A percentile compares a stretch with the other conserved stretches of the same genome.
Evolutionary conservation across 2,113 vertebrate species (phyloP).

Genomic region (Caranx ignobilis): DNA sequence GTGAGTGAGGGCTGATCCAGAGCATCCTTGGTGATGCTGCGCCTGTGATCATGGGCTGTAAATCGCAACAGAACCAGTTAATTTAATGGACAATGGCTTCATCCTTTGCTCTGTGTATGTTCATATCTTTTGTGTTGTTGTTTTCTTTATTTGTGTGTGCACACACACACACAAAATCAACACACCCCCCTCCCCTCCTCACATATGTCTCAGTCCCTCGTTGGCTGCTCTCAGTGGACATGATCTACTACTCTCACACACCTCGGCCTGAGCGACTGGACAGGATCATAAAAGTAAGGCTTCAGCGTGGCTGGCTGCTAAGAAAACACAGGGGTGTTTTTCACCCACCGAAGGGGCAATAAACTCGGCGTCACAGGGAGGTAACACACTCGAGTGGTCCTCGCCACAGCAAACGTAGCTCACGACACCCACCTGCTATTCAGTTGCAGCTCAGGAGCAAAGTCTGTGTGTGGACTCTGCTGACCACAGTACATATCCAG

Average conservation of each 20-base stretch:
- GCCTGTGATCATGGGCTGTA: constrained; percentile 50
- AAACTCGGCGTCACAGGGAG: constrained; percentile 56
- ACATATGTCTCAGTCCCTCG: constrained; percentile 37
- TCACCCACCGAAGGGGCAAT: constrained; percentile 70
- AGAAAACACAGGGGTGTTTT: constrained; percentile 71
- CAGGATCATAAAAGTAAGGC: constrained; percentile 67
- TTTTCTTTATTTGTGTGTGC: constrained; percentile 25
- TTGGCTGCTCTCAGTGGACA: constrained; percentile 45
- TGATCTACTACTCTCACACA: constrained; percentile 59
- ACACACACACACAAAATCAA: constrained; percentile 14
- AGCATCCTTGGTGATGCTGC: constrained; percentile 50
- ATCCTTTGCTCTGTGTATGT: constrained; percentile 11
- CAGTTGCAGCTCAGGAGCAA: constrained; percentile 7
- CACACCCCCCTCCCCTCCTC: constrained; percentile 23
- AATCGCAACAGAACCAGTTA: constrained; percentile 68
- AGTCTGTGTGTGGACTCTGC: constrained; percentile 25
- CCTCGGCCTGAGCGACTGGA: constrained; percentile 41
- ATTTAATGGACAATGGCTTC: constrained; percentile 63
- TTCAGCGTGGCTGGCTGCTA: constrained; percentile 46
- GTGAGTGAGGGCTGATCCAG: constrained; percentile 16
- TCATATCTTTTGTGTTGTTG: background rate
- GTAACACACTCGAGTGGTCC: constrained; percentile 55
- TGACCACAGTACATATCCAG: constrained; percentile 19
- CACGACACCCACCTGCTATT: constrained; percentile 42
- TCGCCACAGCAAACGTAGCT: constrained; percentile 18